Conservation (phyloP, 2,113 vertebrate genomes). For the Leucoraja erinaceus region DNA sequence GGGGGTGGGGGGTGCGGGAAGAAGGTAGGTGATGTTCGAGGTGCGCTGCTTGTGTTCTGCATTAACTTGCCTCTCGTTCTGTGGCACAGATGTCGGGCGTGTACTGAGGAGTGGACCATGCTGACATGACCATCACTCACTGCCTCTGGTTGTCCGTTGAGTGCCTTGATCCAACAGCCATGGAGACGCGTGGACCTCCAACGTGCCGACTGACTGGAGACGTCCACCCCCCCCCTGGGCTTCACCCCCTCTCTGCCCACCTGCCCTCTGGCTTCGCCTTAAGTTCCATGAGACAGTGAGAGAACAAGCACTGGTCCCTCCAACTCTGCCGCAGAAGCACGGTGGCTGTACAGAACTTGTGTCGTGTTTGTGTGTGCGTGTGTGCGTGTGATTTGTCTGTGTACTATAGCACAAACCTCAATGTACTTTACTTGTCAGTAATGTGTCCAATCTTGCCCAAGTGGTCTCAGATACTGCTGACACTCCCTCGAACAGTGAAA, state of each 20-base stretch:
- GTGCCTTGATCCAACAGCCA: slow-evolving; percentile 91
- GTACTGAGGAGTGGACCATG: slow-evolving; percentile 59
- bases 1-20: too few species aligned
- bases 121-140: slow-evolving; percentile 67
- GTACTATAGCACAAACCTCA: slow-evolving; percentile 40
- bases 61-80: background rate
- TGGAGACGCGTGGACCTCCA: slow-evolving; percentile 56
- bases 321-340: slow-evolving; percentile 52
- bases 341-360: slow-evolving; percentile 61
- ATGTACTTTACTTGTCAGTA: slow-evolving; percentile 24
- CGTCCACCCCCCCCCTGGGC: slow-evolving; percentile 54
- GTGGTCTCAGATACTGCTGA: too few species aligned
- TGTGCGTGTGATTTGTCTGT: slow-evolving; percentile 47
- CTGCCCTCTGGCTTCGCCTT: slow-evolving; percentile 56
- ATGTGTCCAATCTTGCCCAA: slow-evolving; percentile 14
- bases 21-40: too few species aligned
- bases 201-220: slow-evolving; percentile 55
- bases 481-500: too few species aligned
- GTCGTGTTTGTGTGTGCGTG: too few species aligned
- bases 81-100: slow-evolving; percentile 49
- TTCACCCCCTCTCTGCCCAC: slow-evolving; percentile 52
- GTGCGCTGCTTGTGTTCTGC: too few species aligned
- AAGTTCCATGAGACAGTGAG: slow-evolving; percentile 52
- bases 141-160: slow-evolving; percentile 70
- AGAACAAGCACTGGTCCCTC: slow-evolving; percentile 56